Percentiles rank a stretch among this genome's conserved stretches.
Evolutionary conservation across 2,113 vertebrate genomes (phyloP).

Genomic region (Xiphophorus couchianus): DNA sequence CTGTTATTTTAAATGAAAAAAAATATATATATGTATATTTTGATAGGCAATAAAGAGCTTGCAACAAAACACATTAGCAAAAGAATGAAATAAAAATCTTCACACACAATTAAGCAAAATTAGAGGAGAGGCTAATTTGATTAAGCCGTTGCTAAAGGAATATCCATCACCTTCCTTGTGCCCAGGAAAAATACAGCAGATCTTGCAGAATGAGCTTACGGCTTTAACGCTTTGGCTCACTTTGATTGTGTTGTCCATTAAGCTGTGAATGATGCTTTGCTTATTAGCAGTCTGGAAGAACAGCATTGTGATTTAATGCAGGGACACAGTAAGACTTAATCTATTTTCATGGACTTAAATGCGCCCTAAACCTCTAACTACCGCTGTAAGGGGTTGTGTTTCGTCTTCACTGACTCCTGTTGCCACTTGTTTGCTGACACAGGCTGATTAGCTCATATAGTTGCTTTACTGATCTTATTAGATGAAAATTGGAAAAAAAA

Average conservation of each 20-base stretch:
- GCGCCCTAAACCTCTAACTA: conserved; percentile 40
- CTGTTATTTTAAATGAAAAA: too few species aligned
- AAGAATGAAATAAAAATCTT: not conserved
- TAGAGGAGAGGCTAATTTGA: conserved; percentile 23
- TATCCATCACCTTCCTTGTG: conserved; percentile 3
- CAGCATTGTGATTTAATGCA: conserved; percentile 50
- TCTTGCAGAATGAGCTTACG: conserved; percentile 6
- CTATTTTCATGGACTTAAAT: conserved; percentile 56
- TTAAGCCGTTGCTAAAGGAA: conserved; percentile 14
- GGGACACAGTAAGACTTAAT: conserved; percentile 48
- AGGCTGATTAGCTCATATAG: conserved; percentile 42
- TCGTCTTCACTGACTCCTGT: conserved; percentile 33
- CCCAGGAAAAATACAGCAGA: conserved; percentile 12
- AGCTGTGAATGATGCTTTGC: conserved; percentile 37
- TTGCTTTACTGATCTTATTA: conserved; percentile 18
- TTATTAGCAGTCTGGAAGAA: conserved; percentile 43
- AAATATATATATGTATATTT: not conserved
- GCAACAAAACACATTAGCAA: not conserved
- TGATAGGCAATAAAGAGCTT: not conserved
- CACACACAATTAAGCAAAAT: not conserved
- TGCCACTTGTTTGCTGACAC: conserved; percentile 40
- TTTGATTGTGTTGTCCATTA: conserved; percentile 40
- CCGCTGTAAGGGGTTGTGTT: conserved; percentile 12
- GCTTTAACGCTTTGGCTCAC: conserved; percentile 32
- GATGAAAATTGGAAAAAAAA: conserved; percentile 12